A percentile compares a stretch with the other conserved stretches of the same genome.
Evolutionary conservation across 2,888 invertebrate genomes (phyloP).

Genomic region (Trissonchulus sp.): DNA sequence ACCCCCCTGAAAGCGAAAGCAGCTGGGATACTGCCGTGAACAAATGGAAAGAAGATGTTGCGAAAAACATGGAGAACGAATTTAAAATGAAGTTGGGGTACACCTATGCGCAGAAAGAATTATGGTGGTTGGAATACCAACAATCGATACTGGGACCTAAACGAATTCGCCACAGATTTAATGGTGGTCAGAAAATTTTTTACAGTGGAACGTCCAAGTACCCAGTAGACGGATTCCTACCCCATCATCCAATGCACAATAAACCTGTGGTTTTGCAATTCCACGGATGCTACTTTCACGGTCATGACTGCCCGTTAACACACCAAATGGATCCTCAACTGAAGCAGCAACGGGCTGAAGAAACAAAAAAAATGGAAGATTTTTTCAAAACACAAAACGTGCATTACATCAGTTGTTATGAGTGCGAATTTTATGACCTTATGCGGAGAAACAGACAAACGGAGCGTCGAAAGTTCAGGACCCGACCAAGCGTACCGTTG

Average conservation of each 20-base stretch:
- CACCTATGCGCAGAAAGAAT: not conserved
- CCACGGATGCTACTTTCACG: conserved; percentile 15
- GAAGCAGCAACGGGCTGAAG: not conserved
- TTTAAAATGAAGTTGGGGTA: not conserved
- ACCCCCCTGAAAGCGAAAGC: not conserved
- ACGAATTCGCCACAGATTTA: conserved; percentile 23
- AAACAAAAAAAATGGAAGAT: not conserved
- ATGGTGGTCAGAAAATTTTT: conserved; percentile 14
- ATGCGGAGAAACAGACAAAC: no score
- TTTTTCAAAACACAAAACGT: not conserved
- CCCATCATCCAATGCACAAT: not conserved
- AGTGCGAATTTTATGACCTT: not conserved
- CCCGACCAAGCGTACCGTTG: no score
- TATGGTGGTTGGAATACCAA: not conserved
- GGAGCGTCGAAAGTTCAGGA: no score
- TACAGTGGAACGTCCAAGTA: not conserved
- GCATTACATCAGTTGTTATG: not conserved
- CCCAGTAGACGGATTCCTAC: conserved; percentile 17
- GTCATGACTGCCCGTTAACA: not conserved
- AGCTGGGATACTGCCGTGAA: not conserved
- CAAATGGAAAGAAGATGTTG: not conserved
- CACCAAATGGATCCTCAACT: not conserved
- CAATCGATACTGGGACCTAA: not conserved
- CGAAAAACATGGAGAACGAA: not conserved
- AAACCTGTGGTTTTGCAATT: not conserved